Evolutionary conservation across 2,113 vertebrate genomes (phyloP).

Genomic region (Spermophilus dauricus): DNA sequence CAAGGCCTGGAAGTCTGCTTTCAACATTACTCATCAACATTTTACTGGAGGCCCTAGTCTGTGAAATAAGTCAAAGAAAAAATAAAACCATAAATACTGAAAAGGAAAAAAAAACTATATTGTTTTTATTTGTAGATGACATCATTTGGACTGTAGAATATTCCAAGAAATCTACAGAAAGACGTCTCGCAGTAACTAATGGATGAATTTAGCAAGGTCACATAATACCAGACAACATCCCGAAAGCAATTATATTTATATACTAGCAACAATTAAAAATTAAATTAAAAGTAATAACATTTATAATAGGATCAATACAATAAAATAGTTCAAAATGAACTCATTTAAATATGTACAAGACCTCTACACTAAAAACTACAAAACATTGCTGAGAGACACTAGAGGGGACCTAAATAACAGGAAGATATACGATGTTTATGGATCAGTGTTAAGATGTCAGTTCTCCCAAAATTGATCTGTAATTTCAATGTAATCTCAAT

Average conservation of each 20-base stretch:
- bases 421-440: neutral
- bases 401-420: neutral
- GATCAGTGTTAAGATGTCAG: neutral
- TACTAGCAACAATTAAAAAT: neutral
- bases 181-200: neutral
- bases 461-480: neutral
- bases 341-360: neutral
- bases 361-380: neutral
- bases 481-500: neutral
- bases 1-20: neutral
- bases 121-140: neutral
- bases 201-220: neutral
- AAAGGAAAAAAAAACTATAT: neutral
- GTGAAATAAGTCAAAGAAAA: neutral
- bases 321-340: neutral
- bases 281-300: slow-evolving; percentile 27
- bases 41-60: neutral
- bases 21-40: neutral
- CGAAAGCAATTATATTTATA: neutral
- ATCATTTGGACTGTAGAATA: neutral
- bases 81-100: neutral
- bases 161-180: neutral
- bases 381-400: neutral
- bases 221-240: neutral
- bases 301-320: neutral